Evolutionary conservation across 2,797 vertebrate genomes (phyloP).

Genomic region (Myoxocephalus aenaeus): DNA sequence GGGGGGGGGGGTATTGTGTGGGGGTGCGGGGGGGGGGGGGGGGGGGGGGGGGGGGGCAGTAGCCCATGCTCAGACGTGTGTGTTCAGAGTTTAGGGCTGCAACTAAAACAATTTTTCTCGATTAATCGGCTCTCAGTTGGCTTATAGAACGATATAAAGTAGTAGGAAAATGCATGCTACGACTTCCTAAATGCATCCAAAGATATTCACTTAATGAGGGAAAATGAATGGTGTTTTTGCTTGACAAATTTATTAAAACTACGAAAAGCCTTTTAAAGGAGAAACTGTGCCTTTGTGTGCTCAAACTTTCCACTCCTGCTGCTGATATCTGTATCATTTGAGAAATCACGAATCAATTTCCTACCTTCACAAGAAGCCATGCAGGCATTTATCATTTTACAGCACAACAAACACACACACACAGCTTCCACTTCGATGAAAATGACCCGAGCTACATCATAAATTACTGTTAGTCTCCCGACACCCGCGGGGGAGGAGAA

Average conservation of each 20-base stretch:
- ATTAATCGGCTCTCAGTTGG: background rate
- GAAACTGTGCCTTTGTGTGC: background rate
- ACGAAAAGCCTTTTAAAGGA: background rate
- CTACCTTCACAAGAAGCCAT: conserved; percentile 1
- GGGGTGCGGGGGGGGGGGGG: too few species aligned
- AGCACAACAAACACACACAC: conserved; percentile 3
- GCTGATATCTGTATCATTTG: background rate
- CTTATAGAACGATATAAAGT: background rate
- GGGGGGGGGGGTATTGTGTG: too few species aligned
- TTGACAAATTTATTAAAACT: background rate
- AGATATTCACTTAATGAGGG: background rate
- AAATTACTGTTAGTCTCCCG: conserved; percentile 9
- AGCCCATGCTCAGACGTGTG: too few species aligned
- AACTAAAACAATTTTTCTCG: background rate
- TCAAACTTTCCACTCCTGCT: background rate
- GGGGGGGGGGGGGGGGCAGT: too few species aligned
- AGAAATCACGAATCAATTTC: background rate
- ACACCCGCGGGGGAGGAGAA: background rate
- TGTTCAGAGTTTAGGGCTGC: background rate
- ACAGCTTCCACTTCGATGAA: conserved; percentile 6
- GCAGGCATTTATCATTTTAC: background rate
- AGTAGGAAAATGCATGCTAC: background rate
- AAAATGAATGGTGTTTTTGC: background rate
- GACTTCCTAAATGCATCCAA: background rate
- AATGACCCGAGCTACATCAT: conserved; percentile 7